Base-by-base conservation (phyloP, 2,113 vertebrate genomes). In the Neotoma lepida region DNA sequence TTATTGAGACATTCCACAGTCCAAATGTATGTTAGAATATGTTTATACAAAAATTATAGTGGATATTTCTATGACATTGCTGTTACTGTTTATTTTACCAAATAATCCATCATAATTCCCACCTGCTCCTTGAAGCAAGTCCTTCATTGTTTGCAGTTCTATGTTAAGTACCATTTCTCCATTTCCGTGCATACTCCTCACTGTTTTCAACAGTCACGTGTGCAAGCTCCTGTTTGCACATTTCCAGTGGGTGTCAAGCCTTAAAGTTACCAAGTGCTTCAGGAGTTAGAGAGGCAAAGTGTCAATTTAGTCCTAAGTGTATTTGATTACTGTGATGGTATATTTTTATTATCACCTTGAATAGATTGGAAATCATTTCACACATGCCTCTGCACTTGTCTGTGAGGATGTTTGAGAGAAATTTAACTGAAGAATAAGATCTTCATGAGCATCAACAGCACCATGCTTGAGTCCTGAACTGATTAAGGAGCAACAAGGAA, bases 241-340 rank as follows among this genome's bases (percentile, higher is more conserved):
- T 18, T 95, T 82, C 3, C 6, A 26, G 10, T 12, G 71, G 35
- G 30, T 80, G 9, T 22, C 89, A 28, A 17, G 20, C 39, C 18
- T 92, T 88, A 77, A 35, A 70, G 86, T 76, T 88, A 20, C 5
- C 46, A 61, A 68, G 13, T 35, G 2, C 54, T 94, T 95, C 63
- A 70, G 7, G 88, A 90, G 39, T 84, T 86, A 15, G 28, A 41
- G 41, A 86, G 13, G 54, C 12, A 96, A 91, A 90, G 68, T 26
- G 70, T 90, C 28, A 44, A 77, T 71, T 89, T 82, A 87, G 26
- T 80, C 88, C 49, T 77, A 91, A 81, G 80, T 85, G 17, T 51
- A 82, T 86, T 46, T 91, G 28, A 51, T 78, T 71, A 17, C 13
- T 28, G 9, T 35, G 64, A 86, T 51, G 4, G 33, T 22, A 35